Conservation (phyloP, 1,140 invertebrate species). For the Luehdorfia chinensis region DNA sequence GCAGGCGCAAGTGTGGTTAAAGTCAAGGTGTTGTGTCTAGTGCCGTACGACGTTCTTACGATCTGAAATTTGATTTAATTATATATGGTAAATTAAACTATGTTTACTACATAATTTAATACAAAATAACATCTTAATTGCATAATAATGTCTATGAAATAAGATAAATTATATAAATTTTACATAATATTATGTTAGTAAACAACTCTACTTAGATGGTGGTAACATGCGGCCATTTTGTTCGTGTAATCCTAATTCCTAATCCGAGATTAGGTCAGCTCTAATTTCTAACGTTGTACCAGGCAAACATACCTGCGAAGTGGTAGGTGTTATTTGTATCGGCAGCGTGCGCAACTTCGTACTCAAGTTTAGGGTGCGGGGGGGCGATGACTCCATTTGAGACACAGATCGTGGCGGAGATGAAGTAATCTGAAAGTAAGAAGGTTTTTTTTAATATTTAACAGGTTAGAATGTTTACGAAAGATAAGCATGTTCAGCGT, state of each 20-base stretch:
- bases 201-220: too few species aligned
- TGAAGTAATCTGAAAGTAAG: conserved; percentile 47
- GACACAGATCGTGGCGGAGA: conserved; percentile 41
- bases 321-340: conserved; percentile 63
- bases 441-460: background rate
- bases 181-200: too few species aligned
- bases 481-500: too few species aligned
- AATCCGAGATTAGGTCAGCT: conserved; percentile 55
- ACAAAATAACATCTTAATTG: background rate
- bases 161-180: background rate
- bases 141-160: background rate
- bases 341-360: conserved; percentile 62
- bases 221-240: too few species aligned
- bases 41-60: conserved; percentile 55
- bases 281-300: conserved; percentile 51
- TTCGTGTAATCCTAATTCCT: conserved; percentile 30
- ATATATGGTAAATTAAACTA: background rate
- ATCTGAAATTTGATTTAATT: conserved; percentile 34
- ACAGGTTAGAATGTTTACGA: too few species aligned
- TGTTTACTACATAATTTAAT: background rate
- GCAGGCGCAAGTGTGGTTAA: conserved; percentile 56
- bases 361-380: conserved; percentile 57
- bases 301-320: conserved; percentile 62
- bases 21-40: conserved; percentile 57
- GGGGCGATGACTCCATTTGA: conserved; percentile 46